Evolutionary conservation across 1,140 invertebrate species (phyloP).

Genomic region (Aricia agestis): DNA sequence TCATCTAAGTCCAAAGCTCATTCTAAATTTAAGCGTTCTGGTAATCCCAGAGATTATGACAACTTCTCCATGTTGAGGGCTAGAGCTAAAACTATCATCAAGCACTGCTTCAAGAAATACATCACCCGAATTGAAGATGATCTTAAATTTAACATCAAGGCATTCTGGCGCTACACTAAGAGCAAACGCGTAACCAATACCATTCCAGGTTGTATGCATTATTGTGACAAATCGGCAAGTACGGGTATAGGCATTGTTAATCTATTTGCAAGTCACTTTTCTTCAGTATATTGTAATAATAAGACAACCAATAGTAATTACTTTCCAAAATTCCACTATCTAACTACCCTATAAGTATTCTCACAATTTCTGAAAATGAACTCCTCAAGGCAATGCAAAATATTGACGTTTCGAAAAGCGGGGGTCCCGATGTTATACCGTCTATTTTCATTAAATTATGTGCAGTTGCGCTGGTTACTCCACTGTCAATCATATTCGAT

Average conservation of each 20-base stretch:
- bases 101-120: neutral
- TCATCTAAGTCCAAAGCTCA: too few relatives aligned
- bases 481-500: neutral
- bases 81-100: neutral
- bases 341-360: neutral
- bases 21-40: neutral
- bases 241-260: neutral
- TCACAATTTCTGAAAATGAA: neutral
- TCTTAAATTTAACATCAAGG: neutral
- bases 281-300: slow-evolving; percentile 3
- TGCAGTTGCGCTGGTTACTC: neutral
- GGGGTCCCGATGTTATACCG: neutral
- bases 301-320: neutral
- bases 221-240: neutral
- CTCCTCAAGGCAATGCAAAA: neutral
- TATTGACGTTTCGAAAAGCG: neutral
- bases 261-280: slow-evolving; percentile 14
- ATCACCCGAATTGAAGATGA: neutral
- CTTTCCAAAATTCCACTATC: neutral
- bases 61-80: neutral
- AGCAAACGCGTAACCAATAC: slow-evolving; percentile 5
- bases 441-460: slow-evolving; percentile 2
- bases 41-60: slow-evolving; percentile 2
- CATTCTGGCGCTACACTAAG: slow-evolving; percentile 12
- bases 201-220: slow-evolving; percentile 1